Evolutionary conservation across 2,888 invertebrate species (phyloP).

Genomic region (Nemotelus nigrinus): DNA sequence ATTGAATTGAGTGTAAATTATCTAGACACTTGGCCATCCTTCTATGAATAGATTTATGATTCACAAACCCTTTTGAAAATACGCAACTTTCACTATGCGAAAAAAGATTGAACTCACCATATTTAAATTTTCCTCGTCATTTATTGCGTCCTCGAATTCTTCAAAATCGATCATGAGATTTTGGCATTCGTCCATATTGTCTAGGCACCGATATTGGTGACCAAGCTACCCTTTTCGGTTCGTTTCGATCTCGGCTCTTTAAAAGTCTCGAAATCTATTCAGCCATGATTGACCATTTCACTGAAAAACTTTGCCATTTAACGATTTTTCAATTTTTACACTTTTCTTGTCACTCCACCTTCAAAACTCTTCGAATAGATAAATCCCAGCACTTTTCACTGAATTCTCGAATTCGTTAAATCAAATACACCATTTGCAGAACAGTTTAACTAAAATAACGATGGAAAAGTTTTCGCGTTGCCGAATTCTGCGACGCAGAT

Average conservation of each 20-base stretch:
- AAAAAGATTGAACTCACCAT: slow-evolving; percentile 45
- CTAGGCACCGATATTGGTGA: slow-evolving; percentile 50
- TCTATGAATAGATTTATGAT: not conserved
- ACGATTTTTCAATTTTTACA: not conserved
- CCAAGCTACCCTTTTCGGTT: slow-evolving; percentile 8
- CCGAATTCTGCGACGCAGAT: slow-evolving; percentile 31
- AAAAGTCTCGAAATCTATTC: slow-evolving; percentile 24
- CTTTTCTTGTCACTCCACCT: slow-evolving; percentile 18
- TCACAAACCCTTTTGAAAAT: not conserved
- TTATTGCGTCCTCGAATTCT: slow-evolving; percentile 59
- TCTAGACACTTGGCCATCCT: too few species aligned
- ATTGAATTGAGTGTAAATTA: too few species aligned
- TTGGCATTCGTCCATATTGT: slow-evolving; percentile 66
- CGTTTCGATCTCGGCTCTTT: slow-evolving; percentile 24
- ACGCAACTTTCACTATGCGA: not conserved
- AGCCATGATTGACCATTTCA: slow-evolving; percentile 47
- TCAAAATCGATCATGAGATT: slow-evolving; percentile 62
- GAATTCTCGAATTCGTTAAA: not conserved
- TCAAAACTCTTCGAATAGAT: not conserved
- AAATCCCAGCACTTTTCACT: slow-evolving; percentile 14
- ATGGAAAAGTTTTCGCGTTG: slow-evolving; percentile 5
- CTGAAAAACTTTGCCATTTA: slow-evolving; percentile 23
- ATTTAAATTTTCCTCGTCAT: slow-evolving; percentile 51
- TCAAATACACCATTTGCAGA: not conserved
- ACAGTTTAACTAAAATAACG: not conserved